A percentile compares a stretch with the other conserved stretches of the same genome.
Conservation (phyloP, 2,113 vertebrate genomes). For the Ptyas mucosa region DNA sequence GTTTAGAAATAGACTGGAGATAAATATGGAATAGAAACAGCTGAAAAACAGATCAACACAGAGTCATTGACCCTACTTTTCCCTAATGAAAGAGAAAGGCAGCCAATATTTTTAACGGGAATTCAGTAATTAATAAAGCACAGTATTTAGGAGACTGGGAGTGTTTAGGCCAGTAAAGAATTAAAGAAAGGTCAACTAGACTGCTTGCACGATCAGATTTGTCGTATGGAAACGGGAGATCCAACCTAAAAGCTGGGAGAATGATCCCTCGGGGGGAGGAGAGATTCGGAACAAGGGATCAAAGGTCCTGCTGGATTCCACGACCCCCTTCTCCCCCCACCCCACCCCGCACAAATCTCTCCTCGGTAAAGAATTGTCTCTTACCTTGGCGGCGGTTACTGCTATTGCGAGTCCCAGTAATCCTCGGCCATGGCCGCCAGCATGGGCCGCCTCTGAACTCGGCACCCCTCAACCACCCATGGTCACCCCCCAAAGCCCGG, state of each 20-base stretch:
- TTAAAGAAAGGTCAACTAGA: not conserved
- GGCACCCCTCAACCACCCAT: constrained; percentile 35
- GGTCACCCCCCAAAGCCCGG: not conserved
- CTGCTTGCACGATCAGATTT: not conserved
- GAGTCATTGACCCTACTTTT: not conserved
- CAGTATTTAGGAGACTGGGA: too few species aligned
- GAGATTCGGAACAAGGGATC: not conserved
- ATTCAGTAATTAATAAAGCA: not conserved
- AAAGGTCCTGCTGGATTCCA: constrained; percentile 5
- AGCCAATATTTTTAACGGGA: not conserved
- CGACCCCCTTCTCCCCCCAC: not conserved
- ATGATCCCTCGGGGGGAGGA: not conserved
- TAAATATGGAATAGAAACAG: not conserved
- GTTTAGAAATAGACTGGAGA: not conserved
- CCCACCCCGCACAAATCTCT: not conserved
- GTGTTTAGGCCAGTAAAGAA: not conserved
- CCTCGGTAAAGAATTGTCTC: not conserved
- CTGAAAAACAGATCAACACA: not conserved
- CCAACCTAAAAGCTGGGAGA: not conserved
- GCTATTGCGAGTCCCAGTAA: constrained; percentile 25
- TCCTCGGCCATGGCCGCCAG: constrained; percentile 38
- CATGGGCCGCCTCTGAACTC: constrained; percentile 16
- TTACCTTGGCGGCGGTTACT: constrained; percentile 11
- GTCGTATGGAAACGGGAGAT: not conserved
- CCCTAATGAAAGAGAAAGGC: not conserved